Conservation (phyloP, 2,888 invertebrate species). For the Scaptomyza caliginosa region DNA sequence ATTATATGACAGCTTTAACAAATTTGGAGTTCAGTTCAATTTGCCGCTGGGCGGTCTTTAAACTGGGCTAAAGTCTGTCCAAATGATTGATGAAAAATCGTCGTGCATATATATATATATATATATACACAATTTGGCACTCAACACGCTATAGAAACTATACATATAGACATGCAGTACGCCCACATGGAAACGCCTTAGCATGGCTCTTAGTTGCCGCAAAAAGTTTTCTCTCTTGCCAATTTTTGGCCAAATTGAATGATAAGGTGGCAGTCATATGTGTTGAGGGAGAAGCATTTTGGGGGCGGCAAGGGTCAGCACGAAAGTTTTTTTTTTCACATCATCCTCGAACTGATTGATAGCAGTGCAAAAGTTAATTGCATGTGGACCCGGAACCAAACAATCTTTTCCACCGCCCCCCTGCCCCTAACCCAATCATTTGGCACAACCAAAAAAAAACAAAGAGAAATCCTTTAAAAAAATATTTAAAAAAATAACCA, state of each 20-base stretch:
- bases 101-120: conserved; percentile 12
- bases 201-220: conserved; percentile 43
- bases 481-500: conserved; percentile 9
- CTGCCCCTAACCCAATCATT: not conserved
- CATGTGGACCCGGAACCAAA: conserved; percentile 44
- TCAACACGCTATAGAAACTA: conserved; percentile 26
- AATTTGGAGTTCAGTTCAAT: not conserved
- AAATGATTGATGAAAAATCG: conserved; percentile 71
- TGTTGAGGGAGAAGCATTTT: not conserved
- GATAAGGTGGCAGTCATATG: conserved; percentile 42
- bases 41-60: conserved; percentile 4
- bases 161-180: conserved; percentile 25
- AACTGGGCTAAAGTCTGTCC: conserved; percentile 46
- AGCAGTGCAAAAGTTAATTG: conserved; percentile 73
- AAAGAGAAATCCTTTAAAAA: conserved; percentile 9
- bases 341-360: conserved; percentile 61
- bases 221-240: conserved; percentile 50
- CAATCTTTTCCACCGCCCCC: not conserved
- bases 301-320: conserved; percentile 26
- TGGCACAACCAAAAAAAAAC: not conserved
- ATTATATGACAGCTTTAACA: conserved; percentile 29
- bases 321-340: conserved; percentile 51
- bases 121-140: conserved; percentile 63
- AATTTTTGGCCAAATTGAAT: conserved; percentile 66
- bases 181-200: conserved; percentile 54